Evolutionary conservation across 2,888 invertebrate genomes (phyloP).

Genomic region (Gisinianus flammeolus): DNA sequence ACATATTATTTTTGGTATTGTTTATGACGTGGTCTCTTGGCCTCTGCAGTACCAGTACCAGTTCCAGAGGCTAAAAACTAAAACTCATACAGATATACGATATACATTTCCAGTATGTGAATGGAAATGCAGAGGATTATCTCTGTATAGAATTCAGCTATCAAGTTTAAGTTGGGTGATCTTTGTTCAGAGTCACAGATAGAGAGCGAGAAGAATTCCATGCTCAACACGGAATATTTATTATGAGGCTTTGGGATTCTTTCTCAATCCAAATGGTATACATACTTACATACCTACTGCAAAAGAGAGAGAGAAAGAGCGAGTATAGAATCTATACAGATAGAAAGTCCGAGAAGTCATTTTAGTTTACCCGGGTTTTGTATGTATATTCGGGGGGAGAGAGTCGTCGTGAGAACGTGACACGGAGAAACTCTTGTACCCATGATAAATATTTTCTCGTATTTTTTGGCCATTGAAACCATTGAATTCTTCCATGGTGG

Average conservation of each 20-base stretch:
- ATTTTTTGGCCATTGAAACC: conserved; percentile 4
- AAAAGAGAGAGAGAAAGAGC: background rate
- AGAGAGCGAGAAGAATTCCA: background rate
- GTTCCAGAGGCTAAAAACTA: too few relatives aligned
- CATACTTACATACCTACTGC: too few relatives aligned
- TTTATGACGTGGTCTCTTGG: too few relatives aligned
- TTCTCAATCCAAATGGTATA: too few relatives aligned
- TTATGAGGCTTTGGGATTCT: conserved; percentile 1
- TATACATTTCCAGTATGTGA: too few relatives aligned
- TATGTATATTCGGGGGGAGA: background rate
- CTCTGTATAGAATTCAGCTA: background rate
- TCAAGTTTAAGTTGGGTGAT: background rate
- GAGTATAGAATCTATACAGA: background rate
- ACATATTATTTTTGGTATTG: too few relatives aligned
- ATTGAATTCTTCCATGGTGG: conserved; percentile 10
- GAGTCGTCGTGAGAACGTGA: conserved; percentile 21
- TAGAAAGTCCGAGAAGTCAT: conserved; percentile 10
- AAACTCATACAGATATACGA: too few relatives aligned
- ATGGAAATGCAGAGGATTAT: conserved; percentile 20
- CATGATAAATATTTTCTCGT: conserved; percentile 33
- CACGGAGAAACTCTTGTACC: conserved; percentile 20
- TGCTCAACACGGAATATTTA: background rate
- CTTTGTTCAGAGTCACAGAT: background rate
- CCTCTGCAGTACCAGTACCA: too few relatives aligned
- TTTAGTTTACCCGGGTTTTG: conserved; percentile 3